phyloP scores from a whole-genome alignment of 2,888 invertebrate genomes.

The Desoria tigrina region DNA sequence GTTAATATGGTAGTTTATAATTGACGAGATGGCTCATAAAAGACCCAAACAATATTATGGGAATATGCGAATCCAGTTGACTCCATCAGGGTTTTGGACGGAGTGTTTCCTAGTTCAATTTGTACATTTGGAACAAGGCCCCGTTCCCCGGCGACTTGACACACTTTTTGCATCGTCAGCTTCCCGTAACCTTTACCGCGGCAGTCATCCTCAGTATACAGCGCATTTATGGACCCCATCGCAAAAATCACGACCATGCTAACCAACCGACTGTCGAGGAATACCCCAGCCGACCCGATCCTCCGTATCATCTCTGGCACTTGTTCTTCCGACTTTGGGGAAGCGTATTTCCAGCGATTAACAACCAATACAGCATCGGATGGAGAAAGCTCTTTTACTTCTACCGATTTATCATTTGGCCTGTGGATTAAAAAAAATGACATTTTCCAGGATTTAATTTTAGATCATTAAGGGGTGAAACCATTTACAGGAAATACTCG shows the following conservation, averaged over 20 bases:
- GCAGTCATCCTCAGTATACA: slow-evolving; percentile 9
- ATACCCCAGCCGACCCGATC: slow-evolving; percentile 10
- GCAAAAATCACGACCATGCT: slow-evolving; percentile 7
- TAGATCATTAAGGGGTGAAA: too few relatives aligned
- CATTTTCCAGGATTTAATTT: too few relatives aligned
- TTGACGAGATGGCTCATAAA: too few relatives aligned
- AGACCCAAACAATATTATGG: slow-evolving; percentile 11
- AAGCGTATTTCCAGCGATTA: slow-evolving; percentile 1
- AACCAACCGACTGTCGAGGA: neutral
- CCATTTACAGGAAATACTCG: too few relatives aligned
- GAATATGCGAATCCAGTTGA: slow-evolving; percentile 1
- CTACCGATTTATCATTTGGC: too few relatives aligned
- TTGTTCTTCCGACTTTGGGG: neutral
- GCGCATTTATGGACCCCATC: slow-evolving; percentile 15
- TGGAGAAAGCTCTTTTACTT: slow-evolving; percentile 6
- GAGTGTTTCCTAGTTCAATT: slow-evolving; percentile 7
- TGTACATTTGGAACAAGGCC: slow-evolving; percentile 16
- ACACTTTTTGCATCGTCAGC: slow-evolving; percentile 11
- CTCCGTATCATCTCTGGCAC: neutral
- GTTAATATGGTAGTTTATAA: too few relatives aligned
- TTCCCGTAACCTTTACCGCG: slow-evolving; percentile 1
- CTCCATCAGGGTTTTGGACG: neutral
- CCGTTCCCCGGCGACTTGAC: slow-evolving; percentile 8
- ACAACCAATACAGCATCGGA: slow-evolving; percentile 2
- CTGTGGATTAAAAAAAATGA: too few relatives aligned